Evolutionary conservation across 2,888 invertebrate genomes (phyloP).

Genomic region (Aproaerema taeniolella): DNA sequence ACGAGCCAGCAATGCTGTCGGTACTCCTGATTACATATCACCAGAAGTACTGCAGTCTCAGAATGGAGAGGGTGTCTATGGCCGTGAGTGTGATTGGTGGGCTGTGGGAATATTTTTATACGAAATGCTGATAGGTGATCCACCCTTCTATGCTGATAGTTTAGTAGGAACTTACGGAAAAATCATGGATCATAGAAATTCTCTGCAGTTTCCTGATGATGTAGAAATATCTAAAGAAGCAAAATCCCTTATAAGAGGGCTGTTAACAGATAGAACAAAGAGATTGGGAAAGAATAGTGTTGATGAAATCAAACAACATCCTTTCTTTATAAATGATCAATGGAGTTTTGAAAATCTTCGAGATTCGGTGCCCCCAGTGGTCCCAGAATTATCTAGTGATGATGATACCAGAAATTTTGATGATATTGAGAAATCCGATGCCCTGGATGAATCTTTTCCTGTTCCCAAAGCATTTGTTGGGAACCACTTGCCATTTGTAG

Average conservation of each 20-base stretch:
- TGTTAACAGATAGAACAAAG: constrained; percentile 93
- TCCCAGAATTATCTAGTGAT: constrained; percentile 96
- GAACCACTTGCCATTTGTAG: constrained; percentile 98
- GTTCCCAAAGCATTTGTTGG: constrained; percentile 98
- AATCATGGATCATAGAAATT: constrained; percentile 99
- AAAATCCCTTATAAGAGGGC: constrained; percentile 93
- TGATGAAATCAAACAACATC: constrained; percentile 95
- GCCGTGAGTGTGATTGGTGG: constrained; percentile 99
- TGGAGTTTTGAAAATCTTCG: constrained; percentile 98
- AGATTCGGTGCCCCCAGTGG: constrained; percentile 96
- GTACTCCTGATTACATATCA: constrained; percentile 99
- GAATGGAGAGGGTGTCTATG: constrained; percentile 96
- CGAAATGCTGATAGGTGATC: constrained; percentile 99
- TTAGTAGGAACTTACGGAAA: constrained; percentile 98
- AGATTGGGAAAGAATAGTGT: constrained; percentile 95
- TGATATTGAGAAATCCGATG: constrained; percentile 96
- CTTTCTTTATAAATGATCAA: constrained; percentile 96
- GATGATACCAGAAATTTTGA: constrained; percentile 99
- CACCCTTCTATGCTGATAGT: constrained; percentile 99
- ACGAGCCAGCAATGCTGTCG: constrained; percentile 97
- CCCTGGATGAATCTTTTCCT: constrained; percentile 95
- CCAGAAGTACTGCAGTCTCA: constrained; percentile 99
- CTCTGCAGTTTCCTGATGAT: constrained; percentile 96
- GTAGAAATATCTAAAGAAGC: constrained; percentile 93
- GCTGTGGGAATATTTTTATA: constrained; percentile 99